These are phyloP conservation scores for Trichosurus vulpecula DNA, from an alignment of 2,797 vertebrate species.

Conservation along the genomic window DNA sequence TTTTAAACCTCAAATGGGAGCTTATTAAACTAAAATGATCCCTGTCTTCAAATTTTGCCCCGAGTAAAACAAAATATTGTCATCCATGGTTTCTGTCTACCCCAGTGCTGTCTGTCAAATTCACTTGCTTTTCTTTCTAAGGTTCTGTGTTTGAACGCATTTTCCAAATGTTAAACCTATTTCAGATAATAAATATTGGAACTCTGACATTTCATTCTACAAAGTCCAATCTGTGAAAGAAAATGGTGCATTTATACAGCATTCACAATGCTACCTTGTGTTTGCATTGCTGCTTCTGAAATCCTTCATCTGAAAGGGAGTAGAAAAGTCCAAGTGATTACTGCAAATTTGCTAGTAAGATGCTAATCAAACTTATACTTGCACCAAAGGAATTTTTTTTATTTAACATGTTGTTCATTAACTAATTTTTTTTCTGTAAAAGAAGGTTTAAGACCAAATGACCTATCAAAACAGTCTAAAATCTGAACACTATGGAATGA, in stretches of 20 bases:
- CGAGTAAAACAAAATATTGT: constrained; percentile 53
- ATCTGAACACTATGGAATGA: constrained; percentile 28
- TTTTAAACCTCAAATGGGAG: constrained; percentile 62
- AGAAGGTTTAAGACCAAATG: constrained; percentile 38
- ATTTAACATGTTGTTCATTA: constrained; percentile 4
- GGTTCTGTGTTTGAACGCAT: constrained; percentile 76
- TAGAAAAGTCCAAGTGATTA: constrained; percentile 30
- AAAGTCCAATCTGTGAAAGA: constrained; percentile 71
- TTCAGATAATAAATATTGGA: constrained; percentile 83
- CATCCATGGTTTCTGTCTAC: constrained; percentile 52
- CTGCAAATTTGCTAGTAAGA: constrained; percentile 49
- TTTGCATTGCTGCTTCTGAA: constrained; percentile 58
- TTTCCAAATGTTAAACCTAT: constrained; percentile 77
- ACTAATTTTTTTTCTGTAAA: not conserved
- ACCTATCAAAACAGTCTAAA: constrained; percentile 51
- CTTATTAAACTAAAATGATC: constrained; percentile 68
- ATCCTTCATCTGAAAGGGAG: not conserved
- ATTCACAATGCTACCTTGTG: constrained; percentile 42
- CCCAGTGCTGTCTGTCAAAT: constrained; percentile 68
- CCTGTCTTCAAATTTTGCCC: constrained; percentile 66
- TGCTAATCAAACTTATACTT: constrained; percentile 40
- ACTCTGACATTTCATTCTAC: constrained; percentile 77
- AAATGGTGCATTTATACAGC: constrained; percentile 52
- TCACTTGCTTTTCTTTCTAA: constrained; percentile 74
- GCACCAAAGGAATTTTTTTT: constrained; percentile 30